Conservation (phyloP, 1,140 invertebrate species). For the Macrotrachela quadricornifera region DNA sequence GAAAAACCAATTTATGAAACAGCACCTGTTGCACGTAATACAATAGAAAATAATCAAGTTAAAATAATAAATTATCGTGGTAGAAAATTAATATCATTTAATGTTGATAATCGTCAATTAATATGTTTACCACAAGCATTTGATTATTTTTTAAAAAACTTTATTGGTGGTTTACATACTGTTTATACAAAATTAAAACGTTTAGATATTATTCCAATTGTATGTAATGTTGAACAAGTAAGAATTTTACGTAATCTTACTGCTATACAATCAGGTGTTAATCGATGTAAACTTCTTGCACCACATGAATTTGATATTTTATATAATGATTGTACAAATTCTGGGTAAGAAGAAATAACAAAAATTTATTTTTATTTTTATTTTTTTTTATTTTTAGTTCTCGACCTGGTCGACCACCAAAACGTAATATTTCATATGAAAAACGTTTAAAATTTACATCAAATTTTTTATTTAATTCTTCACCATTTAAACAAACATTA, state of each 20-base stretch:
- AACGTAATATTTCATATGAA: background rate
- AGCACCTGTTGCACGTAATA: constrained; percentile 5
- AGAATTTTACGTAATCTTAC: constrained; percentile 79
- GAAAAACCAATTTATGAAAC: background rate
- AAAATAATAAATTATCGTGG: constrained; percentile 3
- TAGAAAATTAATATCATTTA: constrained; percentile 76
- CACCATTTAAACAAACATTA: too few species aligned
- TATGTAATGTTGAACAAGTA: constrained; percentile 91
- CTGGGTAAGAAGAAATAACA: constrained; percentile 51
- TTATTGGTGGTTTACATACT: constrained; percentile 90
- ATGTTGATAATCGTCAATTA: constrained; percentile 83
- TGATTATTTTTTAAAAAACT: constrained; percentile 88
- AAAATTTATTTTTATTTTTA: background rate
- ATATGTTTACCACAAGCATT: constrained; percentile 89
- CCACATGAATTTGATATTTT: constrained; percentile 96
- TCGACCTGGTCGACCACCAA: constrained; percentile 5
- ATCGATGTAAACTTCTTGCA: constrained; percentile 89
- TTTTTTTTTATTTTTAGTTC: background rate
- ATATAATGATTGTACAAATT: constrained; percentile 96
- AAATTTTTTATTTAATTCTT: too few species aligned
- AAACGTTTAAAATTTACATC: too few species aligned
- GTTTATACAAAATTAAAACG: constrained; percentile 96
- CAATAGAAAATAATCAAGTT: constrained; percentile 4
- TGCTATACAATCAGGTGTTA: constrained; percentile 93
- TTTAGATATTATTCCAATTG: constrained; percentile 86